Conservation (phyloP, 2,888 invertebrate genomes). For the Ophonus ardosiacus region DNA sequence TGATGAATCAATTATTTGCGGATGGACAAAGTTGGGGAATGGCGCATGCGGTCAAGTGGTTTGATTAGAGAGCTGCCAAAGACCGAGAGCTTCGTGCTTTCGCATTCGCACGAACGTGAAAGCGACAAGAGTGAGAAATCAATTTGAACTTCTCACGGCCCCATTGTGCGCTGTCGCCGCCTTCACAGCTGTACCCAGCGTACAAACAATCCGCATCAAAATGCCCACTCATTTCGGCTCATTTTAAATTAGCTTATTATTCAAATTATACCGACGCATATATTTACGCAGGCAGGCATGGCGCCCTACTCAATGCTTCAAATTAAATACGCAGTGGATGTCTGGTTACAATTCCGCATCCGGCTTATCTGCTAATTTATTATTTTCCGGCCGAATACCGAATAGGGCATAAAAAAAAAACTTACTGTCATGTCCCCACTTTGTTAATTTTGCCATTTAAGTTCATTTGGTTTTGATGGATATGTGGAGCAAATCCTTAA, state of each 20-base stretch:
- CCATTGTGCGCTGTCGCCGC: conserved; percentile 68
- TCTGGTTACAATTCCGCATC: too few relatives aligned
- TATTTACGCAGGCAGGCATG: neutral
- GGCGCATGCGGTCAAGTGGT: conserved; percentile 71
- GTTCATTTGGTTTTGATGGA: too few relatives aligned
- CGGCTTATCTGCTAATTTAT: too few relatives aligned
- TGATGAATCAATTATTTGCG: conserved; percentile 43
- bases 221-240: conserved; percentile 18
- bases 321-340: too few relatives aligned
- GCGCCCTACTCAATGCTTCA: too few relatives aligned
- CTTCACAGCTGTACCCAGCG: neutral
- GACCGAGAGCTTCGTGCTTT: conserved; percentile 68
- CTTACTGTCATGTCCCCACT: too few relatives aligned
- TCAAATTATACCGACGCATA: neutral
- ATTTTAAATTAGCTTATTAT: conserved; percentile 47
- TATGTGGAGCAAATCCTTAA: too few relatives aligned
- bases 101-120: conserved; percentile 68
- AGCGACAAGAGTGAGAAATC: conserved; percentile 72
- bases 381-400: too few relatives aligned
- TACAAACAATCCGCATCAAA: conserved; percentile 38
- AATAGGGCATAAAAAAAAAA: too few relatives aligned
- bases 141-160: conserved; percentile 72
- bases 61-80: conserved; percentile 73
- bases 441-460: too few relatives aligned
- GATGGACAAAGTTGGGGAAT: conserved; percentile 32